Percentiles rank a stretch among this genome's conserved stretches.
Evolutionary conservation across 2,888 invertebrate species (phyloP).

Genomic region (Marasmarcha lunaedactyla): DNA sequence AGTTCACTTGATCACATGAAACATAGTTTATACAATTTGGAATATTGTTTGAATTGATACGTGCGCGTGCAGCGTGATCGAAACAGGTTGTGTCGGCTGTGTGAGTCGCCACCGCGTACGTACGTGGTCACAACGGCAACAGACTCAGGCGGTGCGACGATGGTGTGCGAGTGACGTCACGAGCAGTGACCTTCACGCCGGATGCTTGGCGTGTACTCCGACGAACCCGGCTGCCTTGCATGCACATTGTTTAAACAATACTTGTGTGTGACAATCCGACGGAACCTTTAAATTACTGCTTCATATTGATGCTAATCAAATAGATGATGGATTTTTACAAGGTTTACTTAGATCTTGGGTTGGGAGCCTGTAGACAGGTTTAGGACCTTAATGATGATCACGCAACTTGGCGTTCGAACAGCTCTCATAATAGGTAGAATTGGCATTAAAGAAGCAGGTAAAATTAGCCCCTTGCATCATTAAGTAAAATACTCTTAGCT

Average conservation of each 20-base stretch:
- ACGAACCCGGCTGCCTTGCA: not conserved
- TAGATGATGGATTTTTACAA: too few relatives aligned
- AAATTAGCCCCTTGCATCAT: too few relatives aligned
- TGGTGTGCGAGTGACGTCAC: constrained; percentile 3
- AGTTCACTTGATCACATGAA: not conserved
- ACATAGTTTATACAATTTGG: constrained; percentile 4
- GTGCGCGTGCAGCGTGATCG: constrained; percentile 15
- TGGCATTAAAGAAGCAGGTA: too few relatives aligned
- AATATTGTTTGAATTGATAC: constrained; percentile 31
- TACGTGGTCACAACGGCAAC: not conserved
- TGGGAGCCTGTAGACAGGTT: too few relatives aligned
- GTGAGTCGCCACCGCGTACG: constrained; percentile 20
- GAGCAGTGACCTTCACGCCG: constrained; percentile 1
- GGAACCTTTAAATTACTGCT: too few relatives aligned
- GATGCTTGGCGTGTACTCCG: not conserved
- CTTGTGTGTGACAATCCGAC: too few relatives aligned
- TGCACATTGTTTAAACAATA: not conserved
- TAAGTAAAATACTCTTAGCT: too few relatives aligned
- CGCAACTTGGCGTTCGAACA: too few relatives aligned
- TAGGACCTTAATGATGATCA: too few relatives aligned
- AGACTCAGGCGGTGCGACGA: not conserved
- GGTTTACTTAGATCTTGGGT: too few relatives aligned
- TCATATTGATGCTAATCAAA: too few relatives aligned
- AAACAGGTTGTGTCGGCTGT: constrained; percentile 36
- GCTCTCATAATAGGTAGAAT: too few relatives aligned